These are phyloP conservation scores for Drosophila busckii DNA, from an alignment of 1,140 invertebrate genomes.

Conservation along the genomic window DNA sequence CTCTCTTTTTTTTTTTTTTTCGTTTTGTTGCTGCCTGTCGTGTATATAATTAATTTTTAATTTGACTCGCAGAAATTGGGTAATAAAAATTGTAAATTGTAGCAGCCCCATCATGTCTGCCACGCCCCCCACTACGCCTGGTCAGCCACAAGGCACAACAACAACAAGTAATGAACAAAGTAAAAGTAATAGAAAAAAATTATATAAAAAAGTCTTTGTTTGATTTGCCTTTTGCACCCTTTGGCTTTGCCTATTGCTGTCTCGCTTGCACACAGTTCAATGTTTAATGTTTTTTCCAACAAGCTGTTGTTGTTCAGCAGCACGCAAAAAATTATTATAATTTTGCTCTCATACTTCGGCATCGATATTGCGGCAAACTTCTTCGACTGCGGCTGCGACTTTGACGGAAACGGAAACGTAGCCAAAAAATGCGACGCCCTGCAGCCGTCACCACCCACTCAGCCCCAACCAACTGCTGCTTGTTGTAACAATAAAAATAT, in stretches of 20 bases:
- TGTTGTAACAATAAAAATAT: constrained; percentile 75
- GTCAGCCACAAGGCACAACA: constrained; percentile 25
- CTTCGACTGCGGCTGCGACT: constrained; percentile 12
- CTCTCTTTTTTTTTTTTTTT: background rate
- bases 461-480: constrained; percentile 42
- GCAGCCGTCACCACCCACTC: constrained; percentile 28
- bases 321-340: constrained; percentile 65
- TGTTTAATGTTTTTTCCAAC: constrained; percentile 36
- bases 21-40: constrained; percentile 32
- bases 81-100: constrained; percentile 71
- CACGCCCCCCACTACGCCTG: background rate
- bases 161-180: background rate
- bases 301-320: constrained; percentile 47
- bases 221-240: constrained; percentile 48
- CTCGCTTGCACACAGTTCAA: constrained; percentile 21
- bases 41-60: constrained; percentile 73
- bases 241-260: background rate
- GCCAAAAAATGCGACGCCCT: constrained; percentile 72
- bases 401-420: constrained; percentile 73
- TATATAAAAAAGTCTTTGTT: constrained; percentile 39
- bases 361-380: no score
- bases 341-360: constrained; percentile 31
- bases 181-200: background rate
- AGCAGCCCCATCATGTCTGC: constrained; percentile 6
- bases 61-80: constrained; percentile 70